Evolutionary conservation across 2,888 invertebrate genomes (phyloP).

Genomic region (Cacoxenus indagator): DNA sequence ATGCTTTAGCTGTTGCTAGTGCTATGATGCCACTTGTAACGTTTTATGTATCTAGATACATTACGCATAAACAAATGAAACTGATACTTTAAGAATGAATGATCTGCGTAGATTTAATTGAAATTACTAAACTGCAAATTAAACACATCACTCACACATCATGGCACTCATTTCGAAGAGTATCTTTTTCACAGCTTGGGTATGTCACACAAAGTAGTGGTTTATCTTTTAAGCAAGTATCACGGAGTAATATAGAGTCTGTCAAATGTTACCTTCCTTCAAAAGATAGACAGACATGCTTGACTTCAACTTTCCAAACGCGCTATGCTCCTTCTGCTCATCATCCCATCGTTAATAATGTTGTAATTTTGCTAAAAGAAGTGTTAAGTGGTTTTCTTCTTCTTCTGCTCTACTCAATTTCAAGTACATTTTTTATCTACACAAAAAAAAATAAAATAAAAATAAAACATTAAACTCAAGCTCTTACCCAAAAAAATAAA

Average conservation of each 20-base stretch:
- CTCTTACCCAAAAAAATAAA: not conserved
- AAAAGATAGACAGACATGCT: no score
- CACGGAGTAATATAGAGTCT: no score
- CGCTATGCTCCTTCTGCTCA: not conserved
- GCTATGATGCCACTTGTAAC: not conserved
- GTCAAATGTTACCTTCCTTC: no score
- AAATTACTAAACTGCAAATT: no score
- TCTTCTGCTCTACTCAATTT: not conserved
- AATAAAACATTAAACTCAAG: not conserved
- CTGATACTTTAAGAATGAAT: not conserved
- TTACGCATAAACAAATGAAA: not conserved
- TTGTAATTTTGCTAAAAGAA: slow-evolving; percentile 31
- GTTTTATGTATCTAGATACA: not conserved
- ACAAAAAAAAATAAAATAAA: not conserved
- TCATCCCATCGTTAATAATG: slow-evolving; percentile 9
- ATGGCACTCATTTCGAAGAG: no score
- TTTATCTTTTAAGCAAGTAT: no score
- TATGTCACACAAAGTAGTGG: no score
- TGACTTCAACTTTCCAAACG: not conserved
- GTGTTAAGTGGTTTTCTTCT: slow-evolving; percentile 43
- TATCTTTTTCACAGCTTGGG: no score
- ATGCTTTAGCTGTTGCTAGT: slow-evolving; percentile 6
- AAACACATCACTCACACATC: no score
- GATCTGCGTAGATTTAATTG: not conserved
- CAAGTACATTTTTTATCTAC: not conserved